Evolutionary conservation across 2,888 invertebrate species (phyloP), one percentile per base, ranked within the genome.

Genomic region (Drosophila quinaria): DNA sequence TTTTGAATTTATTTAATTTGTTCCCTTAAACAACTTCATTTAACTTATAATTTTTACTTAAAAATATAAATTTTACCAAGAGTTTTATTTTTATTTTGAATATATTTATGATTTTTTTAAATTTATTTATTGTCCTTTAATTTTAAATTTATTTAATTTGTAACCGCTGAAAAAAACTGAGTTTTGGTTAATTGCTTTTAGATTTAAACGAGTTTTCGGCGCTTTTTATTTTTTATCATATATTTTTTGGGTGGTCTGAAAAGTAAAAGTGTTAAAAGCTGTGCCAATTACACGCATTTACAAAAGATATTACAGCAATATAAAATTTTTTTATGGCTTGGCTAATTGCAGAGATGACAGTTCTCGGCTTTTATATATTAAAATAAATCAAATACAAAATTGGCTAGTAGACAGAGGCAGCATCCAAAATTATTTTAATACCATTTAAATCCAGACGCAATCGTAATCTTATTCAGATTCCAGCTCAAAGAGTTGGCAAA

Each of bases 201-300:
- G 4, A 1, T 22, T 22, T 22, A 22, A 22, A 22, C 22, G 0
- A 22, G 22, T 22, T 22, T 22, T 22, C 4, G 22, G 22, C 3
- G 4, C 22, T 22, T 33, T 33, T 33, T 33, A 33, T 33, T 33
- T 33, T 33, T 33, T 3, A 22, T 22, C 22, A 22, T 22, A 22
- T 22, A 22, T 22, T 22, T 22, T 22, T 22, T 22, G 22, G 22
- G 22, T 22, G 22, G 22, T 22, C 10, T 41, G 54, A 2, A 86
- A 83, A 88, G 89, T 88, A 88, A 83, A 86, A 88, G 83, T 83
- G 83, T 80, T 86, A 73, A 76, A 74, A 6, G 65, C 67, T 70
- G 46, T 35, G 52, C 66, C 86, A 86, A 88, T 88, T 86, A 70
- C 73, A 79, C 76, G 73, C 66, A 59, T 49, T 65, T 64, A 74